Evolutionary conservation across 2,113 vertebrate genomes (phyloP), one percentile per base, ranked within the genome.

Genomic region (Chascanopsetta lugubris): DNA sequence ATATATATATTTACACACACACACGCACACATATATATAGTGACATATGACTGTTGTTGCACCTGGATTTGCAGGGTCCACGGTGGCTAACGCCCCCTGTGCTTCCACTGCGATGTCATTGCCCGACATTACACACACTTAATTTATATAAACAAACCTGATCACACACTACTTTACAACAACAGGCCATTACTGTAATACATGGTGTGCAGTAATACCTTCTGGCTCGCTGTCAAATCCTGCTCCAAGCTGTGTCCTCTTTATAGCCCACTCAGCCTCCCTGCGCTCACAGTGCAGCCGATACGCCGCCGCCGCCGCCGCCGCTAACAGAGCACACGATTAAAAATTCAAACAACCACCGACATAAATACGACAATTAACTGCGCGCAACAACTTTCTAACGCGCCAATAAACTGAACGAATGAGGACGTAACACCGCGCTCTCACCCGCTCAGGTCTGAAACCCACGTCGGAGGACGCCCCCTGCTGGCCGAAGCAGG

Each of bases 401-500:
- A 34, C 53, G 24, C 6, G 18, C 46, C 5, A 27, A 4, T 45
- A 10, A 68, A 75, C 18, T 9, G n/a, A 45, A 21, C n/a, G 36
- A 1, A 15, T 59, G 26, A 38, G 47, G n/a, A n/a, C n/a, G n/a
- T n/a, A n/a, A n/a, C n/a, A n/a, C 32, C 64, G 53, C 63, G 5
- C 36, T 57, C 21, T 21, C n/a, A 4, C 18, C n/a, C n/a, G 4
- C 67, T 61, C 87, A 86, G 81, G 80, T 1, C 81, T 79, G 62
- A 92, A 91, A 62, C 62, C 76, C 26, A 21, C 17, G 1, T 65
- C 20, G 32, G 85, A 87, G 0, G 70, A 79, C 8, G 2, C 71
- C 63, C 42, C 81, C 46, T 73, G 69, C 59, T 91, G 88, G 87
- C 59, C 80, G 0, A 91, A 87, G 60, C 81, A 69, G 62, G 32